Base-by-base conservation (phyloP, 1,140 invertebrate genomes). In the Anoplolepis gracilipes region DNA sequence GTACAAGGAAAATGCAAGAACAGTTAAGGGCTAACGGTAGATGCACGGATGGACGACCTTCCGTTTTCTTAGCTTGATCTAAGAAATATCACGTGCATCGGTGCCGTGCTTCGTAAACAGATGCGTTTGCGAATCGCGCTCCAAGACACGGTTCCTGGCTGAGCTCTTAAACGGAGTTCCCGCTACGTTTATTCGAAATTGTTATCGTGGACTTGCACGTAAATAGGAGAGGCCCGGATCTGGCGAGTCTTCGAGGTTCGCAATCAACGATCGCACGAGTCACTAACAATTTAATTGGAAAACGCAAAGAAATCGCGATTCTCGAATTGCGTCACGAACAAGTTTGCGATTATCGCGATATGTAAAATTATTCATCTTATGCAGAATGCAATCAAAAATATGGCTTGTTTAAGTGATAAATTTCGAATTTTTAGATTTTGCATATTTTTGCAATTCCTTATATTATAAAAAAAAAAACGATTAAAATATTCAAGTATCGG, bases 1-100 rank as follows among this genome's bases (percentile, higher is more conserved):
- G 46, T 55, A 30, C 33, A 36, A n/a, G 46, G 30, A 55, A 57
- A 57, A 49, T 49, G 19, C 13, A 16, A 55, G 62, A 67, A 57
- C 46, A 59, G 53, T 61, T 59, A 57, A 61, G 28, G 67, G 25
- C 28, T 82, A 82, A 82, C 78, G 78, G 78, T 82, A 73, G 53
- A 82, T 82, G 53, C 39, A 25, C 53, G 53, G 55, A 19, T 25
- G 75, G 16, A 8, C 78, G 62, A 49, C 46, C 62, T 79, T 69
- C 62, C 62, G 62, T 33, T 82, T 61, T 72, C 67, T 59, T 55
- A 72, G 53, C 28, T 30, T 33, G 8, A 22, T 55, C 30, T 36
- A 39, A 59, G 53, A 19, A n/a, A 72, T n/a, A 39, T 55, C 78
- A 82, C 39, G 78, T 82, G 78, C 67, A 33, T 25, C 22, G 5